Evolutionary conservation across 2,888 invertebrate species (phyloP).

Genomic region (Ypsolopha scabrella): DNA sequence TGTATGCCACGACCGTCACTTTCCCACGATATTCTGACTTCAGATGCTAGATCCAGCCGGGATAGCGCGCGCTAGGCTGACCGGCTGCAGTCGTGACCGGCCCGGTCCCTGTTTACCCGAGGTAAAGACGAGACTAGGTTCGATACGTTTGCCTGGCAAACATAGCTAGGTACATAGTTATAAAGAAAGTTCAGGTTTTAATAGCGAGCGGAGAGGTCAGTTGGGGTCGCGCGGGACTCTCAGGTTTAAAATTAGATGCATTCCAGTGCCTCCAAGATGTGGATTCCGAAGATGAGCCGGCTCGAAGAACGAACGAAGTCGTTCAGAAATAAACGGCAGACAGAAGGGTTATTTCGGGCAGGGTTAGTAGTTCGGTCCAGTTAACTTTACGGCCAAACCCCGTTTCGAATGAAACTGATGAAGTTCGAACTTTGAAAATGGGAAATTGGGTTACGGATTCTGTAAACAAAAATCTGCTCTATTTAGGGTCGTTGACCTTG

Average conservation of each 20-base stretch:
- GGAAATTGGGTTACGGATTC: background rate
- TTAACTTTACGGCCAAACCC: conserved; percentile 9
- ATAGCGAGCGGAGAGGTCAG: conserved; percentile 61
- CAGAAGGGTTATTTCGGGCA: conserved; percentile 47
- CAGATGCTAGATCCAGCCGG: conserved; percentile 3
- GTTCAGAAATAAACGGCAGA: conserved; percentile 5
- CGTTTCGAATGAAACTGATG: background rate
- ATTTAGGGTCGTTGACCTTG: conserved; percentile 41
- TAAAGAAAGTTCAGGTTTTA: conserved; percentile 70
- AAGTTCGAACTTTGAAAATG: too few species aligned
- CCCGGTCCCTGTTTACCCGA: conserved; percentile 41
- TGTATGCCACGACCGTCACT: conserved; percentile 43
- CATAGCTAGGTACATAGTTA: conserved; percentile 55
- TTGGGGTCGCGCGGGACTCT: conserved; percentile 60
- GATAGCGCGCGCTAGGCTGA: background rate
- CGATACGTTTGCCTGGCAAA: conserved; percentile 60
- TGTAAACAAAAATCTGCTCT: background rate
- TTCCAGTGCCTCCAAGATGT: conserved; percentile 47
- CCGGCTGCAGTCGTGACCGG: conserved; percentile 55
- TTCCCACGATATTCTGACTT: conserved; percentile 49
- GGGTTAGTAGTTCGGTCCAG: conserved; percentile 55
- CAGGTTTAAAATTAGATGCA: conserved; percentile 69
- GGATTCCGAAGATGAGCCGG: conserved; percentile 16
- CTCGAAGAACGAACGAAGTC: background rate
- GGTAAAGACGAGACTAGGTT: conserved; percentile 46